phyloP scores from a whole-genome alignment of 1,140 invertebrate species.

The Aphelenchoides fujianensis region DNA sequence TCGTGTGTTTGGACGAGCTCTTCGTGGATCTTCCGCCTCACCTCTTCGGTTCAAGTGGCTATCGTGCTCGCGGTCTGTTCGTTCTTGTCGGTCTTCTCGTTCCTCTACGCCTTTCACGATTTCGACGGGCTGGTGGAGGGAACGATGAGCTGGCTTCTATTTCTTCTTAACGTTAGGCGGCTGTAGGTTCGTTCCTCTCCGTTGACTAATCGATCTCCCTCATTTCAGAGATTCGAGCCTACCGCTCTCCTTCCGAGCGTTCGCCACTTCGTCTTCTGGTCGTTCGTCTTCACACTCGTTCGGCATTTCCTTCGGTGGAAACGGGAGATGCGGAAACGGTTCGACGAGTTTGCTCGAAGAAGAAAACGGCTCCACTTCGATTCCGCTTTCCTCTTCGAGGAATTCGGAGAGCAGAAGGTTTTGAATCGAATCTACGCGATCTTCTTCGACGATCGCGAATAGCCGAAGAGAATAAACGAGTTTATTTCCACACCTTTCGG shows the following conservation, averaged over 20 bases:
- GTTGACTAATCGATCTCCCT: background rate
- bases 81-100: background rate
- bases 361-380: background rate
- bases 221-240: background rate
- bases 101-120: background rate
- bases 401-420: background rate
- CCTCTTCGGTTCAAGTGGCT: background rate
- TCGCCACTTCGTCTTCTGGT: background rate
- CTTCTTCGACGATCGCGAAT: background rate
- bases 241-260: background rate
- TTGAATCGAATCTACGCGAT: background rate
- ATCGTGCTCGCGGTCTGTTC: background rate
- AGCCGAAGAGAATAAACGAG: no score
- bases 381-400: background rate
- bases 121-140: background rate
- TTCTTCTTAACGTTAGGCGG: constrained; percentile 2
- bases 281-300: background rate
- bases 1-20: background rate
- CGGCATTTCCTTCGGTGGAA: background rate
- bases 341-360: background rate
- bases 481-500: no score
- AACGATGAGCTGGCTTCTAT: background rate
- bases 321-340: background rate
- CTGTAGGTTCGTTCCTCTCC: background rate
- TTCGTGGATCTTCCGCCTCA: constrained; percentile 6